phyloP scores from a whole-genome alignment of 37 sponge, comb jelly and placozoan genomes.

The Amphimedon queenslandica region DNA sequence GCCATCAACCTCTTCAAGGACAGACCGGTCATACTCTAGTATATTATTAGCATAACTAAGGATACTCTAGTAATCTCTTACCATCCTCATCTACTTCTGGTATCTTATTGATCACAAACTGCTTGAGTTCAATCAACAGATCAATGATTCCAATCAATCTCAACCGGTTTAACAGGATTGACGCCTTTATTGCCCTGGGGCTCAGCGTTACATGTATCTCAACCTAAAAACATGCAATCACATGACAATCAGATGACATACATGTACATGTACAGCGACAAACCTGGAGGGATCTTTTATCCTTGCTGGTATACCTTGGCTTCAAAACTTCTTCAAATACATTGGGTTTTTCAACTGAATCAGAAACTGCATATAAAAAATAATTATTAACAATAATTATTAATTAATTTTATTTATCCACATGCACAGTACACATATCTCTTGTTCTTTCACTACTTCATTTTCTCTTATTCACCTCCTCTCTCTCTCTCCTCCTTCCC shows the following conservation, averaged over 20 bases:
- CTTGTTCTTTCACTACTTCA: no score
- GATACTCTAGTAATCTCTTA: not conserved
- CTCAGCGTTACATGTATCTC: constrained; percentile 69
- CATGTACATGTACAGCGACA: not conserved
- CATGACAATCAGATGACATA: not conserved
- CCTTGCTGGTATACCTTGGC: constrained; percentile 25
- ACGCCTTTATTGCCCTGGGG: constrained; percentile 57
- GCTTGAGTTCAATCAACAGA: constrained; percentile 62
- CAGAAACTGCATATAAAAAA: not conserved
- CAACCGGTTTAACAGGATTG: constrained; percentile 73
- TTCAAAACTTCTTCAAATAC: constrained; percentile 64
- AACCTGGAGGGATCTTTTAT: constrained; percentile 17
- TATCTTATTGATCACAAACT: constrained; percentile 58
- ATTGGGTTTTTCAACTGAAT: constrained; percentile 59
- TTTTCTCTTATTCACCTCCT: no score
- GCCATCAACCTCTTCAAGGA: constrained; percentile 1
- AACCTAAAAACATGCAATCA: constrained; percentile 18
- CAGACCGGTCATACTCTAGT: not conserved
- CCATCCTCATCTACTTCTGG: constrained; percentile 26
- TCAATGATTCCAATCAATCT: constrained; percentile 77
- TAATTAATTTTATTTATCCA: no score
- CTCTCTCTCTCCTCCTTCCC: no score
- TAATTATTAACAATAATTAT: not conserved
- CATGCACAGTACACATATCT: no score
- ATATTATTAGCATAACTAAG: not conserved